Conservation (phyloP, 2,113 vertebrate species). For the Pollimyrus isidori region DNA sequence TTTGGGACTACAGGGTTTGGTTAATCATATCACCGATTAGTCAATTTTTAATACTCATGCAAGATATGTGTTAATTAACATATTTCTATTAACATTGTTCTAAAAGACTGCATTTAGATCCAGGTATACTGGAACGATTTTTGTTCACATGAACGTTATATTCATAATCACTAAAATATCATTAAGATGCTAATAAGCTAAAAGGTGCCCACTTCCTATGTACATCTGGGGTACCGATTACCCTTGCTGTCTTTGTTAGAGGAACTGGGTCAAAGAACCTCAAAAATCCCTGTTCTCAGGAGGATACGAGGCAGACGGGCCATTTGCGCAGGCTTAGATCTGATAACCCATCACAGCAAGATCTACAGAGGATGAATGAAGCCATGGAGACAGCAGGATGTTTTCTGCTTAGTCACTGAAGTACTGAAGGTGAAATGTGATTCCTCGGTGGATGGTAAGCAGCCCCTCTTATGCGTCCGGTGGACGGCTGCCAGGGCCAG, state of each 20-base stretch:
- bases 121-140: background rate
- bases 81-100: background rate
- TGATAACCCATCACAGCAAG: slow-evolving; percentile 1
- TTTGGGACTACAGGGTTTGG: background rate
- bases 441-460: slow-evolving; percentile 22
- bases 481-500: slow-evolving; percentile 28
- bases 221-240: background rate
- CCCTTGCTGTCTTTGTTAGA: slow-evolving; percentile 12
- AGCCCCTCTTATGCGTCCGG: slow-evolving; percentile 30
- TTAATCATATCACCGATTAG: background rate
- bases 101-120: background rate
- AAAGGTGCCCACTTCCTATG: background rate
- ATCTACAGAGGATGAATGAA: slow-evolving; percentile 12
- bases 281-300: slow-evolving; percentile 16
- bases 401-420: slow-evolving; percentile 47
- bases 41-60: background rate
- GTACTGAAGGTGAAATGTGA: slow-evolving; percentile 33
- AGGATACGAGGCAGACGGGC: slow-evolving; percentile 7
- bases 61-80: background rate
- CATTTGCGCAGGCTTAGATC: slow-evolving; percentile 18
- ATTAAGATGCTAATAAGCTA: background rate
- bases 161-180: background rate
- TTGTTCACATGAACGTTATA: background rate
- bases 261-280: slow-evolving; percentile 3
- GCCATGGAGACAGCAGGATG: slow-evolving; percentile 23